Evolutionary conservation across 2,888 invertebrate genomes (phyloP).

Genomic region (Beris chalybata): DNA sequence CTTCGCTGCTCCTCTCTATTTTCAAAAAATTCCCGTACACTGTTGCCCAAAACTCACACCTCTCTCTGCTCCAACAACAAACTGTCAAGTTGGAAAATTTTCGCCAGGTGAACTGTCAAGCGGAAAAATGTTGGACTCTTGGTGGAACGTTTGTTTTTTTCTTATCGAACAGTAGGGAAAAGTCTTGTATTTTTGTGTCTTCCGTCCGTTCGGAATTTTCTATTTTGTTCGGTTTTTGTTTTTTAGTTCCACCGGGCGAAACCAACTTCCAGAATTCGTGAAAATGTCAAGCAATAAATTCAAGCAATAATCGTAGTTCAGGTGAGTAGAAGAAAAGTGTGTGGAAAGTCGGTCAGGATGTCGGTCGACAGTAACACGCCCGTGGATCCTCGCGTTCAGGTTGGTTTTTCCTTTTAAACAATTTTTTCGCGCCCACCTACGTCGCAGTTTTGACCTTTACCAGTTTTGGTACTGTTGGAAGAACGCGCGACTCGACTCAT

Average conservation of each 20-base stretch:
- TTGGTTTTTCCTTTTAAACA: constrained; percentile 52
- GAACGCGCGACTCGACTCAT: not conserved
- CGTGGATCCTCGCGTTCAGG: constrained; percentile 81
- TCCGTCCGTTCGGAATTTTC: too few species aligned
- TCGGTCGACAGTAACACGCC: constrained; percentile 63
- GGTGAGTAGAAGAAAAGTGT: not conserved
- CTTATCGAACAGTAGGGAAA: too few species aligned
- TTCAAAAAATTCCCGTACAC: too few species aligned
- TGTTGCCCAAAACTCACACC: too few species aligned
- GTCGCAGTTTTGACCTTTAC: not conserved
- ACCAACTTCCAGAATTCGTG: too few species aligned
- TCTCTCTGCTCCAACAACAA: too few species aligned
- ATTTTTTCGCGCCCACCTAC: not conserved
- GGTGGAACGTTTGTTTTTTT: not conserved
- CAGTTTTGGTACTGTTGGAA: too few species aligned
- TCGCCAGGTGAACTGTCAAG: constrained; percentile 7
- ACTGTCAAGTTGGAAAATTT: constrained; percentile 1
- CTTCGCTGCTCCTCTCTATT: too few species aligned
- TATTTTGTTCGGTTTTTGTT: too few species aligned
- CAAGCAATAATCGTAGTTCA: not conserved
- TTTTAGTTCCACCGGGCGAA: too few species aligned
- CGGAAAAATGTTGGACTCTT: constrained; percentile 10
- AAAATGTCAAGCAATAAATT: constrained; percentile 8
- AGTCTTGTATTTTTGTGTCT: too few species aligned
- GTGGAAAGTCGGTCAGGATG: constrained; percentile 43